Percentiles rank a stretch among this genome's conserved stretches.
Conservation (phyloP, 1,140 invertebrate species). For the Tetraneura akinire region DNA sequence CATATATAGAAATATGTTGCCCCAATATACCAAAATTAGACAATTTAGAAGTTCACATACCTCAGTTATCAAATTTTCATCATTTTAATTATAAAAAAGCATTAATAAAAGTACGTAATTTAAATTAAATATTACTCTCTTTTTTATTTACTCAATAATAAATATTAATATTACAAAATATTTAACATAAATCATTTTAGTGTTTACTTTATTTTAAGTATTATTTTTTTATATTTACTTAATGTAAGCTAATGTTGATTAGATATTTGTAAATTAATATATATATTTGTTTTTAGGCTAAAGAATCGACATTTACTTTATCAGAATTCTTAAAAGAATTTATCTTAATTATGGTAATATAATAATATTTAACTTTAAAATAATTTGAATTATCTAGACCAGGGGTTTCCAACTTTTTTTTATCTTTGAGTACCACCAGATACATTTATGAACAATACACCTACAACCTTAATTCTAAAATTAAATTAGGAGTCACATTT, state of each 20-base stretch:
- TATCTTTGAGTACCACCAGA: no score
- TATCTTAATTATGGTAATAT: background rate
- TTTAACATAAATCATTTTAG: no score
- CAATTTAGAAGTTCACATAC: conserved; percentile 4
- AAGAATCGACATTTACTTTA: background rate
- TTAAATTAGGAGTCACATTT: no score
- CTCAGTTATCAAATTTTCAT: background rate
- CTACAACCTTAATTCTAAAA: no score
- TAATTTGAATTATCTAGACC: no score
- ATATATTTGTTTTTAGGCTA: conserved; percentile 14
- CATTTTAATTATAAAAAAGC: background rate
- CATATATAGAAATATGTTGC: conserved; percentile 6
- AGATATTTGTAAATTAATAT: background rate
- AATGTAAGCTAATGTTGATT: background rate
- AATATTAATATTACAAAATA: no score
- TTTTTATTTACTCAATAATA: no score
- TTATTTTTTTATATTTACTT: no score
- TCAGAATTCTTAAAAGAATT: conserved; percentile 19
- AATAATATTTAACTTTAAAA: background rate
- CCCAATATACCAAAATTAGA: conserved; percentile 14
- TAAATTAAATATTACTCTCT: no score
- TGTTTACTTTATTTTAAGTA: no score
- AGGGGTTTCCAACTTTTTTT: no score
- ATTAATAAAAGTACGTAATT: background rate
- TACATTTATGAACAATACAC: no score